Base-by-base conservation (phyloP, 2,113 vertebrate species). In the Semnornis frantzii region DNA sequence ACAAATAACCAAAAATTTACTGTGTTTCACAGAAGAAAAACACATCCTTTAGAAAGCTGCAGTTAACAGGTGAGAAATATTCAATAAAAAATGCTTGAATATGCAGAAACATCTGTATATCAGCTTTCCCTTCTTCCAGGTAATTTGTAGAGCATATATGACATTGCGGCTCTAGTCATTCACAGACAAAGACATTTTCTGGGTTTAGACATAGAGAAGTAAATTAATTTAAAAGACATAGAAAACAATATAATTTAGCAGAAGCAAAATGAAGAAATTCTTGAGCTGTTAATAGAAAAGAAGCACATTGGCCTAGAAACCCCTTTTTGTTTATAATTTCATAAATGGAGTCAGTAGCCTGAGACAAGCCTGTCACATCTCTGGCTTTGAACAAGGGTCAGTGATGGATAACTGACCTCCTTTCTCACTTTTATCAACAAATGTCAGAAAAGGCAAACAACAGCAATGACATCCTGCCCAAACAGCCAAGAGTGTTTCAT, bases 391-490 rank as follows among this genome's bases (percentile, higher is more conserved):
- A 90, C 80, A 63, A 93, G 71, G 90, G 85, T 79, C 58, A 57
- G 27, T 96, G 96, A 96, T 95, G 90, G 94, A 93, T 94, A 95
- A 91, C 95, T 94, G 90, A 84, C 79, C 92, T 91, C 92, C 75
- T 91, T 92, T 31, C 88, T 95, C 75, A 64, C 95, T 96, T 90
- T 94, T 85, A 91, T 90, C 95, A 94, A 87, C 95, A 93, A 96
- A 96, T 66, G 88, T 94, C 90, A 91, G 79, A 92, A 95, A 95
- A 94, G 93, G 91, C 94, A 97, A 96, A 92, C 84, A 92, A 97
- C 97, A 97, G 98, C 97, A 97, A 98, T 98, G 98, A 98, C 98
- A 97, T 97, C 97, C 98, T 95, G 97, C 98, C 98, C 98, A 97
- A 98, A 97, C 97, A 92, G 97, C 97, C 98, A 95, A 96, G 96